Evolutionary conservation across 1,140 invertebrate genomes (phyloP), one percentile per base, ranked within the genome.

Genomic region (Pseudomyrmex sp.): DNA sequence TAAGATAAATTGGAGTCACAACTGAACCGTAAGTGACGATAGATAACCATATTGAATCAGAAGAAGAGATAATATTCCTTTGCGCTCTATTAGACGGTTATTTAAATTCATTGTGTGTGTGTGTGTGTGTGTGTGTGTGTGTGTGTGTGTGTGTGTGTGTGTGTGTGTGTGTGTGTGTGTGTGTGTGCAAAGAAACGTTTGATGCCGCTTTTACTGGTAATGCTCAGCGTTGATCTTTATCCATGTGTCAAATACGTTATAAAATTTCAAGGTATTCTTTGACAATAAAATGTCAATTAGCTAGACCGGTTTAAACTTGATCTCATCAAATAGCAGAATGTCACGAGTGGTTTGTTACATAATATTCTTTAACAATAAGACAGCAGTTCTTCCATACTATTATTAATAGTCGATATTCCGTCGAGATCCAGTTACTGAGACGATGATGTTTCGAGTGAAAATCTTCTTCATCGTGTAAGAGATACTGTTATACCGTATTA

Each of bases 1-100:
- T 75, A 63, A 88, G 63, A 76, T 75, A 85, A 83, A 88, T 85
- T 79, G 62, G 23, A 88, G 62, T 75, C 62, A 76, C 35, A 83
- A 79, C 68, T 65, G 66, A 52, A 61, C 46, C 77, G 68, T 88
- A 85, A 82, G 79, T 73, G 68, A 58, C 69, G 5, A 35, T 66
- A 65, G 76, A 82, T 85, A 88, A 88, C 72, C 50, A 59, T 68
- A 73, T 73, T n/a, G 7, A 80, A 54, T 52, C 10, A 44, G n/a
- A 35, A 10, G 63, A 48, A 63, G 7, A 65, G 23, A 54, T 15
- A 76, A n/a, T 52, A 18, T 65, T 83, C 15, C 18, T 77, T 83
- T 23, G 68, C 20, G 12, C 0, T 69, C 4, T n/a, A 69, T 3
- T 1, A n/a, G 5, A 77, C 61, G 35, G 35, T 35, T 35, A 35